Percentiles rank a stretch among this genome's conserved stretches.
Evolutionary conservation across 2,888 invertebrate genomes (phyloP).

Genomic region (Sussaba pulchella): DNA sequence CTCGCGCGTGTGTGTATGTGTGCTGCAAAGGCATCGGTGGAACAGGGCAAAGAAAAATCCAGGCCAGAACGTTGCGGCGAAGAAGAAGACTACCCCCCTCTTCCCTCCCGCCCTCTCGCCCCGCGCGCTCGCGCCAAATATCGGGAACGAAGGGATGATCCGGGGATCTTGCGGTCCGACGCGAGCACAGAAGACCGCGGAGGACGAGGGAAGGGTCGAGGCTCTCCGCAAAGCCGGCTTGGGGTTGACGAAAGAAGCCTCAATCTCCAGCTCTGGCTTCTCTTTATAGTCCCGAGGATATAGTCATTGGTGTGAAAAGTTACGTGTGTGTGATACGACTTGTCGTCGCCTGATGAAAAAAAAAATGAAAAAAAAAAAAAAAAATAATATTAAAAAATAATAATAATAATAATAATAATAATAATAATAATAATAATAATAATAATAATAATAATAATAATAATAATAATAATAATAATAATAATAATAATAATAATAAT

Average conservation of each 20-base stretch:
- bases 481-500: conserved; percentile 13
- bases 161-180: conserved; percentile 62
- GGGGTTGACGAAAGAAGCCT: conserved; percentile 68
- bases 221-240: conserved; percentile 64
- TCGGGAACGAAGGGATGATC: conserved; percentile 62
- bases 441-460: conserved; percentile 10
- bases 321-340: conserved; percentile 24
- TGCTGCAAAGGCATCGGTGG: background rate
- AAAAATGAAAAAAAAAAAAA: conserved; percentile 8
- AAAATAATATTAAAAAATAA: background rate
- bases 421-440: conserved; percentile 14
- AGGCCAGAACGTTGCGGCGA: conserved; percentile 13
- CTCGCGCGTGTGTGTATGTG: background rate
- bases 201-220: conserved; percentile 58
- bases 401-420: no score
- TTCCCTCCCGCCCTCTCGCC: no score
- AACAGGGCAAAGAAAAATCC: conserved; percentile 30
- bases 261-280: conserved; percentile 50
- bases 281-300: conserved; percentile 54
- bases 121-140: conserved; percentile 31
- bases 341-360: conserved; percentile 13
- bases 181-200: conserved; percentile 41
- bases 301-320: conserved; percentile 56
- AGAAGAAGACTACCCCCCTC: background rate
- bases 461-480: conserved; percentile 9